These are phyloP conservation scores for Carcina quercana DNA, from an alignment of 2,888 invertebrate species.

Conservation along the genomic window DNA sequence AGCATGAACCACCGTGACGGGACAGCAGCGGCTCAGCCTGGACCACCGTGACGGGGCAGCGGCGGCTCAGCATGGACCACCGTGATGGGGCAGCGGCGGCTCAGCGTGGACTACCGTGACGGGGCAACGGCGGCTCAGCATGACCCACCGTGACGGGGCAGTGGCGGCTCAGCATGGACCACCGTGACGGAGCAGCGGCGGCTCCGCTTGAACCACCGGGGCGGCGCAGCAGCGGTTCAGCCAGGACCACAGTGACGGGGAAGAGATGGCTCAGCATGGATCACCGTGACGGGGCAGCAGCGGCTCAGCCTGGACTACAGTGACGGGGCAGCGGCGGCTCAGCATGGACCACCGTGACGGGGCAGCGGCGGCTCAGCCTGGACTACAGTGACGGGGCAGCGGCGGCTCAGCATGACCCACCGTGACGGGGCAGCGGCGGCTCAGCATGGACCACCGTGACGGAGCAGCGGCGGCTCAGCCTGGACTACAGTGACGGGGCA, in stretches of 20 bases:
- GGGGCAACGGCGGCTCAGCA: neutral
- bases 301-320: slow-evolving; percentile 2
- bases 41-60: slow-evolving; percentile 5
- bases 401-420: neutral
- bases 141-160: neutral
- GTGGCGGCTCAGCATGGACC: neutral
- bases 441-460: neutral
- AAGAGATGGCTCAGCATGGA: slow-evolving; percentile 1
- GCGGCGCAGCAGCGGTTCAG: neutral
- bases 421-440: neutral
- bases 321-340: slow-evolving; percentile 9
- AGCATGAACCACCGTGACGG: neutral
- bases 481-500: slow-evolving; percentile 4
- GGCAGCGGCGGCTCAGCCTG: slow-evolving; percentile 7
- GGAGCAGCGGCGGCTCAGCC: neutral
- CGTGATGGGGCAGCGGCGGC: neutral
- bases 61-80: neutral
- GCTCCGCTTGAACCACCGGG: neutral
- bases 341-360: slow-evolving; percentile 4
- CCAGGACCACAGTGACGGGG: slow-evolving; percentile 6
- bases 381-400: slow-evolving; percentile 7
- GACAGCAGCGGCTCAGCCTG: neutral
- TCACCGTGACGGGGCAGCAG: slow-evolving; percentile 13
- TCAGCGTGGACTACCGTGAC: neutral
- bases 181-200: neutral